Percentiles rank a stretch among this genome's conserved stretches.
Conservation (phyloP, 23 tunicate species). For the Clavelina lepadiformis region DNA sequence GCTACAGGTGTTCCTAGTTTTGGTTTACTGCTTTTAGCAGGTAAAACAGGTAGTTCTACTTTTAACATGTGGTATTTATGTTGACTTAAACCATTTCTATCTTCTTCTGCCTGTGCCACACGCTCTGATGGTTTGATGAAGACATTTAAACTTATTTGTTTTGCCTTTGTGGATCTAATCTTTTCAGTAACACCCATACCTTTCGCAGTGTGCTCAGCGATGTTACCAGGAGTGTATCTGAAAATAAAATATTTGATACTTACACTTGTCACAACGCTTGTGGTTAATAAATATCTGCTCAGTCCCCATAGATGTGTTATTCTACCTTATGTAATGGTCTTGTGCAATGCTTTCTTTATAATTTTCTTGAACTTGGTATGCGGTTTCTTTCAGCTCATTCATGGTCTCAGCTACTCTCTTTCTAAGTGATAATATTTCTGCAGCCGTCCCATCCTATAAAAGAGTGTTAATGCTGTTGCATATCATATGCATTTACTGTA, state of each 20-base stretch:
- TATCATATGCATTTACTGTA: not conserved
- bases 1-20: too few species aligned
- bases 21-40: too few species aligned
- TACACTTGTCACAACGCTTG: too few species aligned
- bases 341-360: not conserved
- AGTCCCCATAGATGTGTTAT: too few species aligned
- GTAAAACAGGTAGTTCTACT: too few species aligned
- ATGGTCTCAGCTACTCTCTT: slow-evolving; percentile 25
- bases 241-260: too few species aligned
- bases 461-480: not conserved
- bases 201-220: not conserved
- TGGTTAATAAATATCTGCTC: too few species aligned
- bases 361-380: not conserved
- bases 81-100: too few species aligned
- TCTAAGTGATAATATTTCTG: slow-evolving; percentile 19
- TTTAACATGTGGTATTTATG: too few species aligned
- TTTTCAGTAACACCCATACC: not conserved
- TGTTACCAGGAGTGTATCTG: slow-evolving; percentile 1
- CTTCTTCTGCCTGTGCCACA: too few species aligned
- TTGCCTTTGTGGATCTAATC: not conserved
- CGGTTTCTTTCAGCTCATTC: slow-evolving; percentile 6
- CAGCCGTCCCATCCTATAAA: slow-evolving; percentile 20
- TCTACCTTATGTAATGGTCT: not conserved
- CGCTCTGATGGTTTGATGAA: too few species aligned
- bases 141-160: too few species aligned